Conservation (phyloP, 2,888 invertebrate genomes). For the Oconnorella tubifera region DNA sequence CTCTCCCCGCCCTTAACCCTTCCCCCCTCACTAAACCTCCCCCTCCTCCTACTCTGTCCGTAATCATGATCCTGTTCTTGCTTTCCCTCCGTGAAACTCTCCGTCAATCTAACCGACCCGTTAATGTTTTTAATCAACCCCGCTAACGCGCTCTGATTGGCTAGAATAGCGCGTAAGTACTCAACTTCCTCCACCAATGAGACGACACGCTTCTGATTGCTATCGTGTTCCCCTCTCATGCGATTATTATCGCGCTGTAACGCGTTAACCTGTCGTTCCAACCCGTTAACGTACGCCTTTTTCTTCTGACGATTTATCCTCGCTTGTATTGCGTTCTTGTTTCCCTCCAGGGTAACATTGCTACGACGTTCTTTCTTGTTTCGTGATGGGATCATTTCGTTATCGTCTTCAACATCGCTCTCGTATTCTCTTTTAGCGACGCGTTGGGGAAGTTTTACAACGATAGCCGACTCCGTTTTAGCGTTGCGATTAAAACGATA, state of each 20-base stretch:
- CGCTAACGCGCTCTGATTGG: slow-evolving; percentile 48
- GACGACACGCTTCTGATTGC: slow-evolving; percentile 30
- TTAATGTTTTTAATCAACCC: slow-evolving; percentile 44
- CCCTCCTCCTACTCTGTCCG: slow-evolving; percentile 25
- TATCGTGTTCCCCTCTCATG: slow-evolving; percentile 29
- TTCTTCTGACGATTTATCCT: slow-evolving; percentile 49
- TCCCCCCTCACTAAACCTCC: background rate
- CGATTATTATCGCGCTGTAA: slow-evolving; percentile 39
- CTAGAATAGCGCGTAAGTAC: slow-evolving; percentile 48
- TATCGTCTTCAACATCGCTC: background rate
- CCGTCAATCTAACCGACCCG: too few species aligned
- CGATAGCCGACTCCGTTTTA: background rate
- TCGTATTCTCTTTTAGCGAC: background rate
- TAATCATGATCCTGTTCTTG: slow-evolving; percentile 42
- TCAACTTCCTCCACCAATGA: slow-evolving; percentile 43
- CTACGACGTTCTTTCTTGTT: background rate
- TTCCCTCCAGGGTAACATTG: background rate
- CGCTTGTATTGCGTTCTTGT: slow-evolving; percentile 36
- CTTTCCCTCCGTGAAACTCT: slow-evolving; percentile 38
- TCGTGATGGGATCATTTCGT: background rate
- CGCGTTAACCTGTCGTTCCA: slow-evolving; percentile 42
- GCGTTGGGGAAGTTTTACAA: background rate
- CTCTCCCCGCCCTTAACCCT: background rate
- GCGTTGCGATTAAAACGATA: background rate
- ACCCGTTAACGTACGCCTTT: slow-evolving; percentile 43